These are phyloP conservation scores for Ctenopoma multispine DNA, from an alignment of 2,797 vertebrate species.

Conservation along the genomic window DNA sequence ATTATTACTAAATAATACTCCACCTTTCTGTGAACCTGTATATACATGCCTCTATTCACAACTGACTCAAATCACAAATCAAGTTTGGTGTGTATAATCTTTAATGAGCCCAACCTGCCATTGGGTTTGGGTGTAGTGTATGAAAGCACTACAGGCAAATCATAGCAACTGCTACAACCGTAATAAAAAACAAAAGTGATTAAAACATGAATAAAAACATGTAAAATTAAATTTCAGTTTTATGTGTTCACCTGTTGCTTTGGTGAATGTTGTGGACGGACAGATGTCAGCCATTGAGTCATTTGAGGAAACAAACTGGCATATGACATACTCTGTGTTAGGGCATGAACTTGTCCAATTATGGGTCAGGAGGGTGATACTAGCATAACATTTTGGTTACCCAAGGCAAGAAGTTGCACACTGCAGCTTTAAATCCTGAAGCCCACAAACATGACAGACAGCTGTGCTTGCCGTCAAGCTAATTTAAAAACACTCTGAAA, in stretches of 20 bases:
- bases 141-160: neutral
- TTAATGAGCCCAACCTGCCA: neutral
- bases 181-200: neutral
- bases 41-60: neutral
- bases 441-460: conserved; percentile 19
- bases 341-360: conserved; percentile 6
- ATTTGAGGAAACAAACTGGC: conserved; percentile 14
- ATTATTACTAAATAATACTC: neutral
- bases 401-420: neutral
- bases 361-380: neutral
- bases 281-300: conserved; percentile 7
- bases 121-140: conserved; percentile 3
- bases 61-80: neutral
- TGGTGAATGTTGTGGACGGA: neutral
- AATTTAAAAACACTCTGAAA: conserved; percentile 55
- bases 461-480: conserved; percentile 39
- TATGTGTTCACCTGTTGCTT: conserved; percentile 1
- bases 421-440: conserved; percentile 41
- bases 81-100: conserved; percentile 1
- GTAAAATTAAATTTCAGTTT: neutral
- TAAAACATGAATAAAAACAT: neutral
- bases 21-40: neutral
- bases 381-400: neutral
- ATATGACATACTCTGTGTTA: conserved; percentile 1
- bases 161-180: neutral